A percentile compares a stretch with the other conserved stretches of the same genome.
Evolutionary conservation across 2,797 vertebrate genomes (phyloP).

Genomic region (Pangasius krempfi): DNA sequence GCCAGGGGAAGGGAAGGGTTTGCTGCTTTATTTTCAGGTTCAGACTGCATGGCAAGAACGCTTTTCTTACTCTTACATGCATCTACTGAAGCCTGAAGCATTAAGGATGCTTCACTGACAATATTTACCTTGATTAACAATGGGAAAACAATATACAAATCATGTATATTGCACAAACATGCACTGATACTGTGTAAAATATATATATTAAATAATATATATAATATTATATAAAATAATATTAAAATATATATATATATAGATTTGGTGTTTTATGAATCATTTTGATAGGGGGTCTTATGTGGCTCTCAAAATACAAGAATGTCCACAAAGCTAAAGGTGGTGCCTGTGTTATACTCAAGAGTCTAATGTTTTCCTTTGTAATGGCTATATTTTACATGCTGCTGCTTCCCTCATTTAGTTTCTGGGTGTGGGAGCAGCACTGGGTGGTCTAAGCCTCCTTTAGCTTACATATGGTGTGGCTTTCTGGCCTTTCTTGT

Average conservation of each 20-base stretch:
- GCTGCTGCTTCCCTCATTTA: constrained; percentile 51
- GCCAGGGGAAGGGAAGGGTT: constrained; percentile 69
- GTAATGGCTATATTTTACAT: constrained; percentile 55
- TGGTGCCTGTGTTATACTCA: constrained; percentile 34
- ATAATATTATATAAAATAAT: too few species aligned
- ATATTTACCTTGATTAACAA: background rate
- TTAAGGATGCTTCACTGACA: background rate
- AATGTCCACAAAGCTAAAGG: constrained; percentile 39
- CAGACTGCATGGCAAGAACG: constrained; percentile 65
- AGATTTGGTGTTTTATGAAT: background rate
- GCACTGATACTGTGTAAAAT: background rate
- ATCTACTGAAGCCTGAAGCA: background rate
- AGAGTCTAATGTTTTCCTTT: constrained; percentile 48
- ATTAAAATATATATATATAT: background rate
- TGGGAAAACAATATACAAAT: background rate
- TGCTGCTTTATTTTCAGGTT: constrained; percentile 79
- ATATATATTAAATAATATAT: background rate
- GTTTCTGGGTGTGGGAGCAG: constrained; percentile 71
- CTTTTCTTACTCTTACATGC: constrained; percentile 16
- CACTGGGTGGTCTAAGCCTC: constrained; percentile 80
- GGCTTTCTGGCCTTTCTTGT: constrained; percentile 77
- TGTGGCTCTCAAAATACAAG: constrained; percentile 31
- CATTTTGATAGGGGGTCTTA: constrained; percentile 18
- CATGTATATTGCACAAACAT: background rate
- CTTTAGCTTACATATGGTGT: constrained; percentile 79